Evolutionary conservation across 1,140 invertebrate species (phyloP), one percentile per base, ranked within the genome.

Genomic region (Pinna nobilis): DNA sequence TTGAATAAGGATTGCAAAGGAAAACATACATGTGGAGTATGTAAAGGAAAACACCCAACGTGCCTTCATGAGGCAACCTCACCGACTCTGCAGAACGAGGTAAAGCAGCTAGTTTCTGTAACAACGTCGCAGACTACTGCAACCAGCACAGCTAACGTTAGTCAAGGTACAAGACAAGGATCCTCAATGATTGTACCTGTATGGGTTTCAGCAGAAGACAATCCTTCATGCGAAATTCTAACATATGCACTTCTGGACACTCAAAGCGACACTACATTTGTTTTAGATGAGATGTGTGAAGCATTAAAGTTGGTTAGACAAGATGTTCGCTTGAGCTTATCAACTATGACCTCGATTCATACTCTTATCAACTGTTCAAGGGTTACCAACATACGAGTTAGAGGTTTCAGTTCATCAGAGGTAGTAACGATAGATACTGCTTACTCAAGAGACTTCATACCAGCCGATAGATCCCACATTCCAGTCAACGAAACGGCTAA

Each of bases 371-470:
- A 67, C n/a, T 53, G 53, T 49, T 33, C 44, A 4, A 60, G 47
- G 25, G 47, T 74, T 9, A 57, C 23, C 5, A 33, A 41, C 28
- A 23, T 74, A 15, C 32, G 13, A 23, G 71, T 61, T n/a, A 49
- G 50, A 37, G 59, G 57, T 33, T 68, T 74, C 30, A 47, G 49
- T 25, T 69, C 55, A 32, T 3, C 55, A 33, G 53, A 65, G 4
- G 18, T 2, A 25, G n/a, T 64, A 7, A 11, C 9, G 3, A 53
- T 70, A 1, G 15, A 47, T 30, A 7, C 18, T 3, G 51, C 69
- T 30, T 72, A 70, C 35, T 50, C 69, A 6, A 64, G 74, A 44
- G 63, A 61, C 3, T 60, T 71, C 28, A 77, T 77, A 2, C 74
- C 74, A 20, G 53, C 53, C 6, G 59, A 77, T 15, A 30, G 47